Conservation (phyloP, 1,140 invertebrate genomes). For the Druon quercuslanigerum region DNA sequence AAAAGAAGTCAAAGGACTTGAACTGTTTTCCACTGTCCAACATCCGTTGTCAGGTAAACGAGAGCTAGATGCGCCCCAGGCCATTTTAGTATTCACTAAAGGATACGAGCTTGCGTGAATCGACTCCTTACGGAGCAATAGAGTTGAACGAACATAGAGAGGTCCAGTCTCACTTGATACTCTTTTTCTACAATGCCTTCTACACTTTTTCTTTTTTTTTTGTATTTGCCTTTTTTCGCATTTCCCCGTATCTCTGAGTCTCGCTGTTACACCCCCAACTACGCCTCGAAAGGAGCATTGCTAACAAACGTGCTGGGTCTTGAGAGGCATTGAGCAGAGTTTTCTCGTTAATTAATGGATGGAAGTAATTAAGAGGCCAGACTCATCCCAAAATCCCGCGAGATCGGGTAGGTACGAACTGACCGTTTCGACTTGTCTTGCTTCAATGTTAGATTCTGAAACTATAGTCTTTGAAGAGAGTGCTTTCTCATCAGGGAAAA, state of each 20-base stretch:
- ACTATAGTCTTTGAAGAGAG: not conserved
- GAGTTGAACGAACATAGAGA: constrained; percentile 34
- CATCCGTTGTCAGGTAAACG: not conserved
- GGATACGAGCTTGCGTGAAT: constrained; percentile 4
- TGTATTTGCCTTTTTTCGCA: not conserved
- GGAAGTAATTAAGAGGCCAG: constrained; percentile 47
- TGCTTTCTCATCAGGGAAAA: not conserved
- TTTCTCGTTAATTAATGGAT: constrained; percentile 54
- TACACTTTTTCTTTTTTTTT: constrained; percentile 28
- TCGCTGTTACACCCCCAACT: not conserved
- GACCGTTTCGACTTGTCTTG: constrained; percentile 9
- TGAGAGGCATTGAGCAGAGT: constrained; percentile 37
- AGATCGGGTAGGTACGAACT: constrained; percentile 5
- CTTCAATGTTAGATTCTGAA: not conserved
- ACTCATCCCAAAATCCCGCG: not conserved
- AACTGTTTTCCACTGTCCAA: no score
- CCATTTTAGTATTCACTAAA: constrained; percentile 10
- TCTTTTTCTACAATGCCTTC: constrained; percentile 18
- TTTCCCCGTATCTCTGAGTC: constrained; percentile 11
- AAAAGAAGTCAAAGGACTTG: no score
- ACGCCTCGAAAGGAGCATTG: constrained; percentile 27
- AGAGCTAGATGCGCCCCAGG: not conserved
- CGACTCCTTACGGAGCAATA: constrained; percentile 34
- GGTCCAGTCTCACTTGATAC: constrained; percentile 30
- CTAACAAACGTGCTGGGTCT: constrained; percentile 26